Base-by-base conservation (phyloP, 2,113 vertebrate species). In the Dicentrarchus labrax region DNA sequence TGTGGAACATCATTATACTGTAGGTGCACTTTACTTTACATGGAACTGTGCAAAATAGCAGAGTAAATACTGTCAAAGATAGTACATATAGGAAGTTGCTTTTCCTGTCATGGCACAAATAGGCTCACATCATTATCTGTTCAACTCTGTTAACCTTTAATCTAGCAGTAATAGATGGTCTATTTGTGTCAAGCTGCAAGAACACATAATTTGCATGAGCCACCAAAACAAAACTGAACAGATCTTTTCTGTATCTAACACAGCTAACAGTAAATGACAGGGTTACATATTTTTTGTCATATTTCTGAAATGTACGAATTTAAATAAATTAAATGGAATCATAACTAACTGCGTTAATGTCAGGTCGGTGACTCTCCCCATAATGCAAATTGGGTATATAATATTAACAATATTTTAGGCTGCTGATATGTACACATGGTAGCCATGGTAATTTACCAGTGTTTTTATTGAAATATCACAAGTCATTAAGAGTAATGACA, bases 381-480 rank as follows among this genome's bases (percentile, higher is more conserved):
- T 76, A 57, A 78, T 80, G 43, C 50, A 66, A 78, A 76, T 62
- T 48, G 36, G 54, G 22, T 67, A 50, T 36, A 12, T 41, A 62
- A 76, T 86, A 85, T 80, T 72, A 43, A 82, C 48, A 78, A 62
- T 72, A 74, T 54, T 77, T 68, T 71, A 65, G 74, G 77, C 54
- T 13, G 30, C 72, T 61, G 70, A 70, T 54, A 21, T 74, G 39
- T 71, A n/a, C 54, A 54, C 76, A 41, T 67, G 53, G 60, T 51
- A 73, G 10, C 39, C 47, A 69, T 75, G 43, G 64, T 68, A 56
- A 78, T 85, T 43, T 50, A 64, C 41, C 21, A 6, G 4, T 19
- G 50, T n/a, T 56, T 65, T 69, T n/a, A 47, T 47, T 64, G 51
- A 78, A 78, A 62, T 56, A 68, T 72, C 66, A 66, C 36, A 53